phyloP scores from a whole-genome alignment of 1,140 invertebrate genomes.

The Gryon sp. region DNA sequence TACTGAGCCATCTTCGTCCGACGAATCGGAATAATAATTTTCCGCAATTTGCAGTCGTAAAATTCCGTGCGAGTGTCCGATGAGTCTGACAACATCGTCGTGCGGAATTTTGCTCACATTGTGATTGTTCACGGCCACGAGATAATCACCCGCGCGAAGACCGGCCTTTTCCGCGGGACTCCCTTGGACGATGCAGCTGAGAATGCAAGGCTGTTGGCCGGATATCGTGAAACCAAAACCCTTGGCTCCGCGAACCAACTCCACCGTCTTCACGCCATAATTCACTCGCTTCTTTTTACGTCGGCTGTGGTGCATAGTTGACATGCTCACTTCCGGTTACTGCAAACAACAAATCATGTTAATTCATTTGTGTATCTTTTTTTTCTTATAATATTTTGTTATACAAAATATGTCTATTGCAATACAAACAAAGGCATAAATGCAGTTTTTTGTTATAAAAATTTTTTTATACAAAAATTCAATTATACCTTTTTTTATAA shows the following conservation, averaged over 20 bases:
- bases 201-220: conserved; percentile 93
- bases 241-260: conserved; percentile 89
- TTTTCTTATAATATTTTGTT: too few species aligned
- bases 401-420: too few species aligned
- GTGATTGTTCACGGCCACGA: conserved; percentile 93
- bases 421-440: too few species aligned
- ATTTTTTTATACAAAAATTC: too few species aligned
- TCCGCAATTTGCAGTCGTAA: conserved; percentile 92
- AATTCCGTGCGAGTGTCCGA: conserved; percentile 89
- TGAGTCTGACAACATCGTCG: conserved; percentile 94
- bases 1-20: conserved; percentile 85
- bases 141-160: conserved; percentile 92
- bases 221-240: conserved; percentile 96
- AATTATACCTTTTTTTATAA: too few species aligned
- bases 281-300: conserved; percentile 89
- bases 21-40: conserved; percentile 92
- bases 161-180: conserved; percentile 92
- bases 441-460: too few species aligned
- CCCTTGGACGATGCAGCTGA: conserved; percentile 91
- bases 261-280: conserved; percentile 90
- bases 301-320: conserved; percentile 84
- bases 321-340: conserved; percentile 13
- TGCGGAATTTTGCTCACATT: conserved; percentile 94
- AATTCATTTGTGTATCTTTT: too few species aligned
- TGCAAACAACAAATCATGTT: conserved; percentile 5